phyloP scores from a whole-genome alignment of 1,140 invertebrate genomes.

The Phymorhynchus buccinoides region DNA sequence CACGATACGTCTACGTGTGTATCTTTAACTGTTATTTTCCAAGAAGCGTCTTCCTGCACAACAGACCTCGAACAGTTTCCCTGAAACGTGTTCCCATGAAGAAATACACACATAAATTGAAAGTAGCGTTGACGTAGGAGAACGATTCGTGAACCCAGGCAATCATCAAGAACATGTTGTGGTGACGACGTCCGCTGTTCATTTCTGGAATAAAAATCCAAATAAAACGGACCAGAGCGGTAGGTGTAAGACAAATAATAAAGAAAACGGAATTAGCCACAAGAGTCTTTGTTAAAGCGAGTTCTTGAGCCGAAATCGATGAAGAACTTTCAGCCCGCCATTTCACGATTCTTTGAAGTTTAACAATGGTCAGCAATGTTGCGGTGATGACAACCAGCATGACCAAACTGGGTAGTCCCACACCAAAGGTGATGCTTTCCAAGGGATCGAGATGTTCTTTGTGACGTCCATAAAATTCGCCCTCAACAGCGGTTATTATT shows the following conservation, averaged over 20 bases:
- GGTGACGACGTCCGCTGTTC: background rate
- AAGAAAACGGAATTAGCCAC: background rate
- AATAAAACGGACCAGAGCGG: background rate
- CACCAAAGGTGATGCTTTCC: background rate
- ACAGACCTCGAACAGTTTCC: background rate
- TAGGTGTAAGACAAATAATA: background rate
- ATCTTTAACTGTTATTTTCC: too few relatives aligned
- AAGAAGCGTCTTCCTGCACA: background rate
- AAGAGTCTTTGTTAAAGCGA: slow-evolving; percentile 1
- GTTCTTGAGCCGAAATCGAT: background rate
- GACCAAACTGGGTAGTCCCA: background rate
- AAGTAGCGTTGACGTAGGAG: background rate
- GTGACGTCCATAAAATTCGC: background rate
- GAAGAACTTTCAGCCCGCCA: background rate
- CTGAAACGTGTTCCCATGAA: background rate
- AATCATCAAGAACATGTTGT: background rate
- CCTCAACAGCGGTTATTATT: too few relatives aligned
- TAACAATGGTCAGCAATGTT: background rate
- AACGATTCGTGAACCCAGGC: background rate
- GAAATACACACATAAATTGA: slow-evolving; percentile 9
- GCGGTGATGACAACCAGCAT: background rate
- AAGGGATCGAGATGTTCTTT: background rate
- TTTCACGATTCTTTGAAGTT: background rate
- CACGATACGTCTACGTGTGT: too few relatives aligned
- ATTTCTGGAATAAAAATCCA: background rate